phyloP scores from a whole-genome alignment of 2,797 vertebrate genomes.

The Paratrypauchen microcephalus region DNA sequence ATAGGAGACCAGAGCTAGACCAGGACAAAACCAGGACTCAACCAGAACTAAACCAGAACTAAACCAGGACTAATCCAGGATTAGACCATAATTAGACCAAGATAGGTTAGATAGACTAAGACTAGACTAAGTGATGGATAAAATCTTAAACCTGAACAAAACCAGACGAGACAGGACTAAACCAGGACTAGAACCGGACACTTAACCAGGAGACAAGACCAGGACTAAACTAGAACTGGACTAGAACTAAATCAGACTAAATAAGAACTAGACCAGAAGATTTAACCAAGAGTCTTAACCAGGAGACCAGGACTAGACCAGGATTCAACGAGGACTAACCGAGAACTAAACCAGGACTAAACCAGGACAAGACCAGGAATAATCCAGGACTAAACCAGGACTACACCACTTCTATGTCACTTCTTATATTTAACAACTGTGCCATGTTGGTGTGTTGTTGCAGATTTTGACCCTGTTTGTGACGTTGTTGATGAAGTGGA shows the following conservation, averaged over 20 bases:
- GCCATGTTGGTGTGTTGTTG: neutral
- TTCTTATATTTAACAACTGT: neutral
- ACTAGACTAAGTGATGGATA: no score
- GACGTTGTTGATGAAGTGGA: conserved; percentile 88
- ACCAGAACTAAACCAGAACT: neutral
- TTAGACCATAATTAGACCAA: no score
- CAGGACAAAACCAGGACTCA: neutral
- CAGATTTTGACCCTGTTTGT: conserved; percentile 89
- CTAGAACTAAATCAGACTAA: neutral
- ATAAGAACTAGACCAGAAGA: neutral
- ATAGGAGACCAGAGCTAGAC: no score
- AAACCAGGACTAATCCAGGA: neutral
- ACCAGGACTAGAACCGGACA: no score
- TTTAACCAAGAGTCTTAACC: neutral
- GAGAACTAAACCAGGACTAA: neutral
- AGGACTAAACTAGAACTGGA: neutral
- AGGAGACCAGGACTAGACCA: neutral
- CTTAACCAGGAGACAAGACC: no score
- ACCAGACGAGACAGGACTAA: neutral
- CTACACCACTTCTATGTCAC: neutral
- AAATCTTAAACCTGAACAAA: no score
- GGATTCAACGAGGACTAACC: neutral
- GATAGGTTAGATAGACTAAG: no score
- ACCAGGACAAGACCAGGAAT: neutral
- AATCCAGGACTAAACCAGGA: neutral